phyloP scores from a whole-genome alignment of 2,888 invertebrate genomes.

The Drosophila nr. perissopoda region DNA sequence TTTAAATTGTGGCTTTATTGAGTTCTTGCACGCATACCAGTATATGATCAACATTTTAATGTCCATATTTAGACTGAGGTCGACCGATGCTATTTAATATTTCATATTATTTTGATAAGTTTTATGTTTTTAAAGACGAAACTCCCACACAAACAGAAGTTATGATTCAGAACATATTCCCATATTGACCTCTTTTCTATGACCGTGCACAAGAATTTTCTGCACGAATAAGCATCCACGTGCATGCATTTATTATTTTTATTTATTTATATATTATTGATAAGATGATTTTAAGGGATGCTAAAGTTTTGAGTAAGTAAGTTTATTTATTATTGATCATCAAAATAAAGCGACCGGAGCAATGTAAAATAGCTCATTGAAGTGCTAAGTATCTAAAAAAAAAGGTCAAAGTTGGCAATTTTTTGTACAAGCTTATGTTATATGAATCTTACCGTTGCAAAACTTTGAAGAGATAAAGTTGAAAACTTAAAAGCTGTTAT shows the following conservation, averaged over 20 bases:
- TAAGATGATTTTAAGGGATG: neutral
- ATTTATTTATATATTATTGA: neutral
- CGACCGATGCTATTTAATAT: no score
- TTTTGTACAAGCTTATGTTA: no score
- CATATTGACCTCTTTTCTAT: neutral
- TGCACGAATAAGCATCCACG: neutral
- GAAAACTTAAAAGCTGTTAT: slow-evolving; percentile 84
- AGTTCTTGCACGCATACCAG: neutral
- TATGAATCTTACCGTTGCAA: slow-evolving; percentile 73
- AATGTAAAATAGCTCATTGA: slow-evolving; percentile 84
- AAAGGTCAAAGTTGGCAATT: slow-evolving; percentile 5
- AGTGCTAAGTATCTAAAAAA: slow-evolving; percentile 82
- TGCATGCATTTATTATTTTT: neutral
- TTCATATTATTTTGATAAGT: neutral
- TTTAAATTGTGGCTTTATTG: neutral
- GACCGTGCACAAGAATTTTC: neutral
- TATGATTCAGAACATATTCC: neutral
- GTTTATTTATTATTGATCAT: slow-evolving; percentile 48
- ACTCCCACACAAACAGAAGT: neutral
- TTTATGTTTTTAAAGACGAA: no score
- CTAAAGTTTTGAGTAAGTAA: no score
- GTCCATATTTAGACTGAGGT: neutral
- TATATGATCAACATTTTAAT: neutral
- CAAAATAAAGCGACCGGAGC: slow-evolving; percentile 78
- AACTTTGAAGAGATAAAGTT: slow-evolving; percentile 82